Evolutionary conservation across 2,888 invertebrate genomes (phyloP).

Genomic region (Lasioglossum marginatum): DNA sequence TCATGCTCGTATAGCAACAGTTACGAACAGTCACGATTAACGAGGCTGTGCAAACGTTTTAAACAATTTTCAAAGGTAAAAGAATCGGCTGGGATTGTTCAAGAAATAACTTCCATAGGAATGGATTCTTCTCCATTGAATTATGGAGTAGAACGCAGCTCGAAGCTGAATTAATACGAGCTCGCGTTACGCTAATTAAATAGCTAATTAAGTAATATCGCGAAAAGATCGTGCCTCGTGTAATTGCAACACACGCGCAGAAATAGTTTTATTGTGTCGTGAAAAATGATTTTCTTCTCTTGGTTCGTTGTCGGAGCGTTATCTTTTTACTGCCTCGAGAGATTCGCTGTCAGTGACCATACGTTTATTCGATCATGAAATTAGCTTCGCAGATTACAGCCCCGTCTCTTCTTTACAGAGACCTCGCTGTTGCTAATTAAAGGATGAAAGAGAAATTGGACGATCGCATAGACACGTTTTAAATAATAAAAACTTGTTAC

Average conservation of each 20-base stretch:
- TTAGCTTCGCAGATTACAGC: slow-evolving; percentile 1
- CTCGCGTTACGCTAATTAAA: slow-evolving; percentile 12
- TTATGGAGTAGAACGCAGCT: not conserved
- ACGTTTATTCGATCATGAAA: slow-evolving; percentile 8
- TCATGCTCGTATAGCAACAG: not conserved
- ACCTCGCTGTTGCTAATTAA: not conserved
- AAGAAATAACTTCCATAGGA: not conserved
- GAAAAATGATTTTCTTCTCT: not conserved
- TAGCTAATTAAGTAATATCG: not conserved
- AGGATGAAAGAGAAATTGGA: not conserved
- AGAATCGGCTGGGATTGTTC: not conserved
- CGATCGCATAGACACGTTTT: too few species aligned
- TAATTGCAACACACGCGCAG: not conserved
- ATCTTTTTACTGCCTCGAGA: not conserved
- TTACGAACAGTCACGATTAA: not conserved
- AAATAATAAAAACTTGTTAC: too few species aligned
- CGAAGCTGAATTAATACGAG: not conserved
- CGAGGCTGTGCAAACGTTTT: not conserved
- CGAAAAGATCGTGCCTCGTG: not conserved
- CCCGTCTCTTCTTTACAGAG: not conserved
- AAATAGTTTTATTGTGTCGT: not conserved
- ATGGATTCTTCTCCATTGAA: not conserved
- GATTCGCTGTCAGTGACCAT: not conserved
- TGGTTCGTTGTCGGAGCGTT: not conserved
- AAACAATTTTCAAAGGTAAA: too few species aligned